These are phyloP conservation scores for Bucco capensis DNA, from an alignment of 2,113 vertebrate species.

Conservation along the genomic window DNA sequence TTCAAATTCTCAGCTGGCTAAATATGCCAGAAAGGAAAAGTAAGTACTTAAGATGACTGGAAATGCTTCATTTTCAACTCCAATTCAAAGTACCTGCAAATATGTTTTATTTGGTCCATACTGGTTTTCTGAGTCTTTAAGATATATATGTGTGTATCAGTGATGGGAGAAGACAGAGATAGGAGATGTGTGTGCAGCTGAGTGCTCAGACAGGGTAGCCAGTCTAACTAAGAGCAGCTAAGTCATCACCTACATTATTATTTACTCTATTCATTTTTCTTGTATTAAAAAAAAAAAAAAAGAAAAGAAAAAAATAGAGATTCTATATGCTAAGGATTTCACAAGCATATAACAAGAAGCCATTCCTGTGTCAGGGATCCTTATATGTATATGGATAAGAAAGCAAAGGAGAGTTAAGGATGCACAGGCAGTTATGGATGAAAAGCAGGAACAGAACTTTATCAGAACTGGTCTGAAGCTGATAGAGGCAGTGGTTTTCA, in stretches of 20 bases:
- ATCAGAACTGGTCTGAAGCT: background rate
- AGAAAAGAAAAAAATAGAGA: too few relatives aligned
- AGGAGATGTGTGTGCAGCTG: background rate
- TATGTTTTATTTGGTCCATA: background rate
- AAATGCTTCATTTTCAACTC: background rate
- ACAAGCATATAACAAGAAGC: background rate
- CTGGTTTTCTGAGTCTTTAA: background rate
- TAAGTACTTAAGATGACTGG: background rate
- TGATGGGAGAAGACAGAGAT: background rate
- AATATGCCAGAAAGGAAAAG: background rate
- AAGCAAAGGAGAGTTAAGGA: background rate
- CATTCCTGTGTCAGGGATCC: background rate
- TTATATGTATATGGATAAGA: background rate
- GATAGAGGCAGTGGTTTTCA: background rate
- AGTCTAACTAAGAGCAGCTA: background rate
- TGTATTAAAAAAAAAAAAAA: background rate
- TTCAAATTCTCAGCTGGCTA: background rate
- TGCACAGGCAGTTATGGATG: background rate
- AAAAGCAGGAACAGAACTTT: background rate
- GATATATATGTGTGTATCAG: background rate
- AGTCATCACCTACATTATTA: background rate
- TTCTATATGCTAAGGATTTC: background rate
- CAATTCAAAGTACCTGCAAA: background rate
- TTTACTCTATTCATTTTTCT: background rate
- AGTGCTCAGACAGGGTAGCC: background rate